Evolutionary conservation across 2,113 vertebrate genomes (phyloP).

Genomic region (Pseudois nayaur): DNA sequence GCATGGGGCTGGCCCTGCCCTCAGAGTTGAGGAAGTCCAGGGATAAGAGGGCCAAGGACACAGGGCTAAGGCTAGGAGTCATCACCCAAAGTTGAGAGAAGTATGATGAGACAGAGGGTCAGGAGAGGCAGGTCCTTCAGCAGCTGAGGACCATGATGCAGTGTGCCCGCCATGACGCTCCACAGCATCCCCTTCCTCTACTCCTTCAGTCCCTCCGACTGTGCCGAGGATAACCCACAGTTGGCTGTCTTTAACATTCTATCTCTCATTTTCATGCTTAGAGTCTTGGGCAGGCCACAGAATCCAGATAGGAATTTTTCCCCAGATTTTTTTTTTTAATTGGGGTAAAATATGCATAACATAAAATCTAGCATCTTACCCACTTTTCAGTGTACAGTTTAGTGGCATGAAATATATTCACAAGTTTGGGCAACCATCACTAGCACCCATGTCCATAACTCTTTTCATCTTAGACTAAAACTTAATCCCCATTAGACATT

Average conservation of each 20-base stretch:
- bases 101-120: not conserved
- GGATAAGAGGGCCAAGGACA: not conserved
- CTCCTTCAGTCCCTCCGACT: not conserved
- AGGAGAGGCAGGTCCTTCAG: not conserved
- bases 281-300: not conserved
- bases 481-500: too few species aligned
- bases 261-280: too few species aligned
- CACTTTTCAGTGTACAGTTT: not conserved
- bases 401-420: not conserved
- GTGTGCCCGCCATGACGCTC: rapidly evolving
- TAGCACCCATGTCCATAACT: not conserved
- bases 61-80: not conserved
- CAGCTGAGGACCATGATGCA: not conserved
- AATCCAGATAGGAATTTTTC: not conserved
- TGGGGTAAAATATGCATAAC: not conserved
- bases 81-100: not conserved
- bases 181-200: rapidly evolving
- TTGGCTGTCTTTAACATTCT: not conserved
- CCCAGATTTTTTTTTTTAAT: not conserved
- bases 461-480: not conserved
- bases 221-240: rapidly evolving
- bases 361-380: not conserved
- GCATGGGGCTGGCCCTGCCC: not conserved
- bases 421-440: too few species aligned
- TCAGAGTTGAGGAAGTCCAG: not conserved